phyloP scores from a whole-genome alignment of 2,888 invertebrate genomes.

The Cerceris ruficornis region DNA sequence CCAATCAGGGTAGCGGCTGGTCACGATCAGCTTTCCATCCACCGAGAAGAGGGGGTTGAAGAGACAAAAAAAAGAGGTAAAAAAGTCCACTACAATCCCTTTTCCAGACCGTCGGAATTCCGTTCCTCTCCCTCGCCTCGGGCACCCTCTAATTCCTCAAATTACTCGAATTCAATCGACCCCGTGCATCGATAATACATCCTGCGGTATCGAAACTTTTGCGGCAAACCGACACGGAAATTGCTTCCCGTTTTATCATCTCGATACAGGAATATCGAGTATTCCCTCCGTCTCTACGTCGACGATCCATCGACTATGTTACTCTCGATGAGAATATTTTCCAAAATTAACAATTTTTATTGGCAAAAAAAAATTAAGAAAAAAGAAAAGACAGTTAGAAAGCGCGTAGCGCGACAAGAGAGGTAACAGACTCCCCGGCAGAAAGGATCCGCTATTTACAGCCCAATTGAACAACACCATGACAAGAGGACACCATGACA shows the following conservation, averaged over 20 bases:
- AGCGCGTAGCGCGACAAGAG: constrained; percentile 7
- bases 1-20: constrained; percentile 72
- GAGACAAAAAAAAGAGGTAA: constrained; percentile 55
- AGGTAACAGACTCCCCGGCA: constrained; percentile 55
- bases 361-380: neutral
- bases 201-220: neutral
- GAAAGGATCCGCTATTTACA: constrained; percentile 64
- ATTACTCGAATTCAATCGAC: constrained; percentile 6
- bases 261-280: neutral
- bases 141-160: constrained; percentile 11
- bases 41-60: constrained; percentile 50
- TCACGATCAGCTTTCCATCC: constrained; percentile 75
- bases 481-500: constrained; percentile 67
- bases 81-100: constrained; percentile 69
- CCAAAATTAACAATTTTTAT: neutral
- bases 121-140: constrained; percentile 41
- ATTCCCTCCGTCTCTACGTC: neutral
- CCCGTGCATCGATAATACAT: neutral
- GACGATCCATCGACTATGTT: neutral
- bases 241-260: neutral
- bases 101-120: constrained; percentile 56
- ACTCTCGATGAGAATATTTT: too few relatives aligned
- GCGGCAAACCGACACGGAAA: neutral
- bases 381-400: neutral
- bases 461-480: constrained; percentile 63